Base-by-base conservation (phyloP, 2,888 invertebrate species). In the Ypsolopha sequella region DNA sequence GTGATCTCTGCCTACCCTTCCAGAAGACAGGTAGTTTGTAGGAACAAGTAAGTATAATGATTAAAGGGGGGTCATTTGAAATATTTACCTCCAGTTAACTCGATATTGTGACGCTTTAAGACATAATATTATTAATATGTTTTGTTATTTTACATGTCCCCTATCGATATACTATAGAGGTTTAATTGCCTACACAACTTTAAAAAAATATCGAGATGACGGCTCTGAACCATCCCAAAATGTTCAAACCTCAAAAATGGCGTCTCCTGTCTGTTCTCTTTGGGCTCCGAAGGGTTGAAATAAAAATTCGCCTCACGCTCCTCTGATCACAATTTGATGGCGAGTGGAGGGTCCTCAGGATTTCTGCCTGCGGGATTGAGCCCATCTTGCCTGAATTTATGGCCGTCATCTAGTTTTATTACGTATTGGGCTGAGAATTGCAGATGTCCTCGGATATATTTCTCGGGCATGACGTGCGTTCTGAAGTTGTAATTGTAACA, bases 261-360 rank as follows among this genome's bases (percentile, higher is more conserved):
- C 52, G 54, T 55, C 64, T 58, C 62, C 59, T 64, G 70, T 76
- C 70, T 73, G 74, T 75, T 66, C 67, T 57, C 58, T 58, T 11
- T 7, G 64, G 69, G 73, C 69, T 75, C 72, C 66, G 67, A 64
- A 64, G 75, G 77, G 74, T 69, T 58, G 65, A 58, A 70, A 74
- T 78, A 77, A 79, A 78, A 79, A 79, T 74, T 76, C 78, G 62
- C 64, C 71, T 68, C 76, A 72, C 74, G 68, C 66, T 63, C 66
- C 64, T 65, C 70, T 78, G 80, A 81, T 81, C 77, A 73, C 80
- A 75, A 76, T 80, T 81, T 80, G 80, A 80, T 80, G 73, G 77
- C 74, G 7, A 8, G 9, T 38, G 13, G 36, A 36, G 50, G 57
- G 62, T 64, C 64, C 63, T 62, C 11, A 33, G 45, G 36, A 43